Evolutionary conservation across 2,113 vertebrate genomes (phyloP), one percentile per base, ranked within the genome.

Genomic region (Collichthys lucidus): DNA sequence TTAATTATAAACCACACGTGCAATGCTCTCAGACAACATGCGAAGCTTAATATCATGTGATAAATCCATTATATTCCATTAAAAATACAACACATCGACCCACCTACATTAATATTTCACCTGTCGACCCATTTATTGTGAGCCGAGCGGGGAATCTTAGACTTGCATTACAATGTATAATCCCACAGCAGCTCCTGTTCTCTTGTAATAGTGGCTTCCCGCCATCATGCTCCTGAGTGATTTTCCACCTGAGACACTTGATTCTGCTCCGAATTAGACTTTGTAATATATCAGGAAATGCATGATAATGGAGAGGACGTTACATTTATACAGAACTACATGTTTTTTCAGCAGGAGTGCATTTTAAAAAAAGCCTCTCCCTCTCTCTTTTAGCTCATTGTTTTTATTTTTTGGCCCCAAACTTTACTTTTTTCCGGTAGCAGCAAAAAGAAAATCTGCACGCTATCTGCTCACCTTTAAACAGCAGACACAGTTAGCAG

Each of bases 61-160:
- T 82, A 84, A 86, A 89, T 89, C 79, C 79, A 88, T 92, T 86
- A 88, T 65, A 68, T 80, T 53, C 11, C 82, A 91, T 88, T 85
- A 90, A 87, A 85, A 89, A 90, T 91, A 87, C 83, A 91, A 81
- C 67, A 68, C 89, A 79, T 80, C 66, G 70, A 74, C 84, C 74
- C 71, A 69, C 77, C 83, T 61, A 0, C 88, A 93, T 92, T 67
- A 93, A 92, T 92, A 92, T 91, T 94, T 92, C 72, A 93, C 86
- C 85, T 53, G 74, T 78, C 44, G 55, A 74, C 69, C 84, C 82
- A 88, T 91, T 92, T 91, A 89, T 87, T 86, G 72, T 79, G 86
- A 92, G 83, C 62, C 52, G 50, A 77, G 82, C 73, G 22, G 40
- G 73, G 65, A 53, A 62, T 16, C 44, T 73, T 49, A 79, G 80